Evolutionary conservation across 53 echinoderm and acorn worm genomes (phyloP), one percentile per base, ranked within the genome.

Genomic region (Arbacia lixula): DNA sequence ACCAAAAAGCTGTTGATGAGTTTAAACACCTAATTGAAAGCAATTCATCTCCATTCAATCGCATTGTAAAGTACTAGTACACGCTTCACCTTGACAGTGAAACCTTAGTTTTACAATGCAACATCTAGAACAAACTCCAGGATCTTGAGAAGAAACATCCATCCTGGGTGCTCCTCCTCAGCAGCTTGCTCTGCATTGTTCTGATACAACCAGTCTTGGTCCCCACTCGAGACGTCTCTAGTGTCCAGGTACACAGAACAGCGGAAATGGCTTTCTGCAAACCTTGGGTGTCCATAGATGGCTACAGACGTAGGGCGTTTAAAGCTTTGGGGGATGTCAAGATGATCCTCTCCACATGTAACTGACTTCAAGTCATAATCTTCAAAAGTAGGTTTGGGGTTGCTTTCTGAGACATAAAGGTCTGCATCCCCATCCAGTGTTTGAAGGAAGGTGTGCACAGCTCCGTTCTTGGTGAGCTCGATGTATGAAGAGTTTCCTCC

Each of bases 391-490:
- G 99, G 94, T 21, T 99, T 84, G 25, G 85, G 68, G 0, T 43
- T 83, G 54, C 61, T 46, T 26, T 71, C 61, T 11, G 94, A 92
- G 8, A 94, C 68, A 66, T 99, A 99, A 53, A 99, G 64, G 71
- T 99, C 99, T 4, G 99, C 92, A 76, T 99, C 99, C 3, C 99
- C 99, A 64, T 86, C 86, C 30, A 95, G 66, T 28, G 90, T 88
- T 52, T 85, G 68, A 9, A 98, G 85, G 6, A 89, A 52, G 36
- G 95, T 39, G 56, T 85, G 84, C n/a, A 99, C 80, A 68, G 88
- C 86, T 41, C 94, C 99, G 19, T 49, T 31, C 31, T 83, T 89
- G 25, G 89, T 80, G 25, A 92, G 84, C 83, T 88, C 92, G 83
- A 90, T 94, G 71, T 95, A 92, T 35, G 88, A 84, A 83, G 67